Evolutionary conservation across 2,113 vertebrate genomes (phyloP).

Genomic region (Microtus pennsylvanicus): DNA sequence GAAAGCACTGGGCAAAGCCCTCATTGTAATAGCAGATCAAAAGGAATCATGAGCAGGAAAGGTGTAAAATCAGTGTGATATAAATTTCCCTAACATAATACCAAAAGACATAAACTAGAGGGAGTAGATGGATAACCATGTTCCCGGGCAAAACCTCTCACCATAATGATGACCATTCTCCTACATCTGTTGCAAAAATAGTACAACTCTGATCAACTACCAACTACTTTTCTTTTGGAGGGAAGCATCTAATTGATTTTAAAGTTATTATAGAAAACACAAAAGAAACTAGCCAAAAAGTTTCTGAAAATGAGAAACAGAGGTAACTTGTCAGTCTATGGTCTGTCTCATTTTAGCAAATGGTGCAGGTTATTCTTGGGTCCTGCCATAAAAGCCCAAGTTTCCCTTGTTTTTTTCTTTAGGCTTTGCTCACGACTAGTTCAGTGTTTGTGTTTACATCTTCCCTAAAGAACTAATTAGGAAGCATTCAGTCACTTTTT

Average conservation of each 20-base stretch:
- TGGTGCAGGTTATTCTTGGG: neutral
- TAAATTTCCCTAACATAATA: neutral
- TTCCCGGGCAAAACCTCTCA: neutral
- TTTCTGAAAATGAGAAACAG: neutral
- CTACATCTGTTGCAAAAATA: neutral
- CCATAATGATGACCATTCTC: neutral
- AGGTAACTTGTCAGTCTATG: neutral
- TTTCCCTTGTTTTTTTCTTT: neutral
- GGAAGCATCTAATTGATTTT: neutral
- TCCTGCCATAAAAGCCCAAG: neutral
- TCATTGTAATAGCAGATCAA: neutral
- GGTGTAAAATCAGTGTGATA: neutral
- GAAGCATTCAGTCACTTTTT: neutral
- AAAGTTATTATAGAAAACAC: neutral
- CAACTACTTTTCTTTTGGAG: neutral
- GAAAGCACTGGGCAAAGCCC: neutral
- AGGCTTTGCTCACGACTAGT: neutral
- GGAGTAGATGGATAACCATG: neutral
- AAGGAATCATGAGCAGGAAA: neutral
- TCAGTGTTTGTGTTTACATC: neutral
- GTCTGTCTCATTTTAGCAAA: neutral
- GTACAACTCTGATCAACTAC: neutral
- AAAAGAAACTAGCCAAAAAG: neutral
- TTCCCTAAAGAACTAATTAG: neutral
- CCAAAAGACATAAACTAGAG: neutral